phyloP scores from a whole-genome alignment of 1,140 invertebrate species.

The Eupeodes corollae region DNA sequence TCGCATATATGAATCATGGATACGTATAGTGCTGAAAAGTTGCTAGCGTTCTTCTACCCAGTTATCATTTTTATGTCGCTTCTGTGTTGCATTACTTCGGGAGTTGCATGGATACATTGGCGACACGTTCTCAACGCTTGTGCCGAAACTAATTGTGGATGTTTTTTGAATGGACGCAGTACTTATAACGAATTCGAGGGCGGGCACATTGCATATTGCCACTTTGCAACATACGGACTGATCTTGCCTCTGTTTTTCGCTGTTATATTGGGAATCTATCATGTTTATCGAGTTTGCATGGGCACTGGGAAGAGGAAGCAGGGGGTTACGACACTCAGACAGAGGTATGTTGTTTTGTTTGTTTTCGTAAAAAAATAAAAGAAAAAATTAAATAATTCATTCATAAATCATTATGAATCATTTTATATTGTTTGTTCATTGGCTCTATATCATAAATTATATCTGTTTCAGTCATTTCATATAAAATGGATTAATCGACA shows the following conservation, averaged over 20 bases:
- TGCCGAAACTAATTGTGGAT: conserved; percentile 50
- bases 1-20: too few relatives aligned
- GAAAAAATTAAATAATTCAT: not conserved
- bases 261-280: conserved; percentile 47
- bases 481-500: too few relatives aligned
- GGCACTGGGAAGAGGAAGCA: conserved; percentile 41
- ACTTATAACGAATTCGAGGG: conserved; percentile 51
- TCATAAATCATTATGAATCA: not conserved
- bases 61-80: conserved; percentile 39
- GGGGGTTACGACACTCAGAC: conserved; percentile 41
- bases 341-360: conserved; percentile 39
- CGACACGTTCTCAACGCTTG: conserved; percentile 49
- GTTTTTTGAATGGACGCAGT: conserved; percentile 50
- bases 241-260: conserved; percentile 45
- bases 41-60: conserved; percentile 43
- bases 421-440: too few relatives aligned
- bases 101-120: conserved; percentile 54
- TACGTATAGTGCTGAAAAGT: conserved; percentile 39
- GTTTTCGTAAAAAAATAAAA: not conserved
- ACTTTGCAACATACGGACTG: conserved; percentile 48
- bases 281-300: conserved; percentile 54
- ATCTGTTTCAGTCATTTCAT: too few relatives aligned
- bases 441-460: too few relatives aligned
- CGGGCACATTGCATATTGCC: conserved; percentile 49
- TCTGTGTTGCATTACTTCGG: conserved; percentile 44